A percentile compares a stretch with the other conserved stretches of the same genome.
Conservation (phyloP, 2,888 invertebrate species). For the Adela reaumurella region DNA sequence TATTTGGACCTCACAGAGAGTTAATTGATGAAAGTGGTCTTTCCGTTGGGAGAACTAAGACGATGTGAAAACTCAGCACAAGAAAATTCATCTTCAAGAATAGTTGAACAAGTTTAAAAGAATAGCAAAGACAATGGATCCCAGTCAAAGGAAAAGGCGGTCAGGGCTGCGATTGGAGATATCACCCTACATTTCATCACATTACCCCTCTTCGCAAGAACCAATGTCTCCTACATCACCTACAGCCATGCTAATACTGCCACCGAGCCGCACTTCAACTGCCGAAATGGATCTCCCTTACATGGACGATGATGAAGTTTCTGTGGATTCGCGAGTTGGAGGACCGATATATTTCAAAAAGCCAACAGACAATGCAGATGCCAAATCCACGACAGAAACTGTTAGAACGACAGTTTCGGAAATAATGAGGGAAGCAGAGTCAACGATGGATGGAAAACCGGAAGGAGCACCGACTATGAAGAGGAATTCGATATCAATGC, state of each 20-base stretch:
- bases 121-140: neutral
- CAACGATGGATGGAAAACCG: neutral
- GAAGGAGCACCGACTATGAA: constrained; percentile 23
- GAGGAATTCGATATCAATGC: constrained; percentile 63
- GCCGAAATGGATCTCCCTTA: neutral
- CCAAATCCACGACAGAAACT: neutral
- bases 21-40: too few species aligned
- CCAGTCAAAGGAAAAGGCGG: neutral
- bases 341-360: neutral
- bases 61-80: too few species aligned
- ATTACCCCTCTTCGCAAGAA: neutral
- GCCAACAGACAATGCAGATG: neutral
- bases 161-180: neutral
- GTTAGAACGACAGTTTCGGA: neutral
- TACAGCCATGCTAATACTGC: neutral
- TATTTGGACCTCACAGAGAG: constrained; percentile 11
- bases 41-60: too few species aligned
- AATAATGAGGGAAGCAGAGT: neutral
- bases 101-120: constrained; percentile 16
- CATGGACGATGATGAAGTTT: neutral
- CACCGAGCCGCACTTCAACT: neutral
- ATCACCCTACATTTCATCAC: neutral
- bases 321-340: neutral
- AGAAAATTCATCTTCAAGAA: too few species aligned
- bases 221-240: neutral